Base-by-base conservation (phyloP, 1,140 invertebrate genomes). In the Metopolophium dirhodum region DNA sequence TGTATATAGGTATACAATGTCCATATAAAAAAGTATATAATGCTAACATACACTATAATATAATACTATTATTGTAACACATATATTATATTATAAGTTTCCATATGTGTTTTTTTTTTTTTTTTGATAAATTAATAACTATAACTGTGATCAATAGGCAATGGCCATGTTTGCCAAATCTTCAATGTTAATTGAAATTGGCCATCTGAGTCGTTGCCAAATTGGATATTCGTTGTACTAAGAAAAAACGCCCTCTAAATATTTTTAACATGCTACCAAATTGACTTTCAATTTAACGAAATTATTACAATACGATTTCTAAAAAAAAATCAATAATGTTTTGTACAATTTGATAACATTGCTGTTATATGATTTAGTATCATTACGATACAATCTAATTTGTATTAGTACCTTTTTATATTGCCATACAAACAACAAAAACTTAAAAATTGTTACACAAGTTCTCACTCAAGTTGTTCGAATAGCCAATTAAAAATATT, bases 121-220 rank as follows among this genome's bases (percentile, higher is more conserved):
- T n/a, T 51, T 8, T 68, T 11, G n/a, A 68, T 35, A 77, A 77
- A 77, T 77, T n/a, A 77, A 77, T 77, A 77, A n/a, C 61, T 77
- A 77, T 77, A 83, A 86, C 26, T 30, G 26, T 18, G 87, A 8
- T 45, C 51, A 23, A 8, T 45, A 11, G 37, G 23, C 51, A 61
- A 61, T 61, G 7, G 3, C 23, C 35, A n/a, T 30, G 41, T 45
- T 45, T 68, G 54, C 89, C 54, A 68, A 68, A 90, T 45, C 37
- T 90, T 68, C 23, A 68, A 37, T 90, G 41, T 68, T 35, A 45
- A 90, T 90, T 68, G 37, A 90, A 90, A 90, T 90, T 90, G 54
- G 54, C 23, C 23, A 61, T 45, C 26, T 90, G 57, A 35, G 0
- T 11, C 2, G 18, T 30, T 90, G 54, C 89, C 89, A 90, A 90